phyloP scores from a whole-genome alignment of 2,888 invertebrate genomes.

The Caenorhabditis virilis region DNA sequence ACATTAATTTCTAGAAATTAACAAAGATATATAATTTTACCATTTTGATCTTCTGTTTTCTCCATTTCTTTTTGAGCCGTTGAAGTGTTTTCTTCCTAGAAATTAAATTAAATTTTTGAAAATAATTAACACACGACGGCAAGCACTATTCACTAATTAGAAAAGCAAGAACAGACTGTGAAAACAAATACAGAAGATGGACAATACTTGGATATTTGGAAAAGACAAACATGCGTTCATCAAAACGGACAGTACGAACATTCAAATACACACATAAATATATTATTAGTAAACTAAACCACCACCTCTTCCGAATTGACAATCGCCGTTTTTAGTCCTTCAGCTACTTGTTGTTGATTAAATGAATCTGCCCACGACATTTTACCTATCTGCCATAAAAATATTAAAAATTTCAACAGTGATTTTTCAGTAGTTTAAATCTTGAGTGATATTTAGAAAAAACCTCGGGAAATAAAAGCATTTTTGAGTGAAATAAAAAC shows the following conservation, averaged over 20 bases:
- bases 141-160: neutral
- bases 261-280: neutral
- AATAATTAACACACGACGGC: neutral
- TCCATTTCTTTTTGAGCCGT: slow-evolving; percentile 9
- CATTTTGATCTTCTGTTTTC: slow-evolving; percentile 22
- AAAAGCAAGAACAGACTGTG: neutral
- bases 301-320: neutral
- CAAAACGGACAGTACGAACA: neutral
- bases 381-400: too few species aligned
- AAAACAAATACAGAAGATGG: neutral
- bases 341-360: neutral
- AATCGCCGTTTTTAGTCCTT: too few species aligned
- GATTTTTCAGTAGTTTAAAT: too few species aligned
- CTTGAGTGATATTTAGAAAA: too few species aligned
- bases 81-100: neutral
- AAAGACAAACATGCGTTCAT: too few species aligned
- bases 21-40: slow-evolving; percentile 1
- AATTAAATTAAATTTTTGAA: neutral
- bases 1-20: neutral
- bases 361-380: neutral
- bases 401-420: too few species aligned
- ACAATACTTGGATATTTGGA: too few species aligned
- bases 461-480: too few species aligned
- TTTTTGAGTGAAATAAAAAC: too few species aligned
- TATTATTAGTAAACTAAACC: too few species aligned